Evolutionary conservation across 2,113 vertebrate genomes (phyloP), one percentile per base, ranked within the genome.

Genomic region (Engraulis encrasicolus): DNA sequence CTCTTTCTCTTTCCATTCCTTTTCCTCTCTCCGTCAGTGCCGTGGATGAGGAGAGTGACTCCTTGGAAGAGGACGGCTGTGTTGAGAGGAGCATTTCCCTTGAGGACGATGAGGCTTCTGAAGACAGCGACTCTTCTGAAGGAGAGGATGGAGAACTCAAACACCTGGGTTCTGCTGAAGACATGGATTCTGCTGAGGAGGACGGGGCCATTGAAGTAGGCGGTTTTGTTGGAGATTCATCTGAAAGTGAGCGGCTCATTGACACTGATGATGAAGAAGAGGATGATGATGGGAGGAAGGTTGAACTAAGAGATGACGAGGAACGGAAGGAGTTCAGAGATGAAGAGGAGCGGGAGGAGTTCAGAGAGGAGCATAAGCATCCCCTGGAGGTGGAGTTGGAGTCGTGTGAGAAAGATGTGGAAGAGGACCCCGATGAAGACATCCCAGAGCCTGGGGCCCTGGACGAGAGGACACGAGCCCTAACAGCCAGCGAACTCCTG

Each of bases 401-500:
- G 12, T 61, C 12, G 18, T 23, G 11, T 40, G 77, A 83, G n/a
- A 48, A 77, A 23, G 19, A 4, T 23, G 5, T 4, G 23, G 19
- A 58, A 38, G 5, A 34, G 31, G 79, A 31, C 4, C 79, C 71
- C 52, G 80, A 78, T 71, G 79, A 91, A 0, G 85, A 93, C 82
- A 83, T 52, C n/a, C 15, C 89, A 79, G 66, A 88, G 45, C 85
- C 87, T 78, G 89, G 85, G 66, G 78, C 86, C 6, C 80, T 93
- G 49, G 93, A 83, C 86, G 86, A 93, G 83, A 82, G 93, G 84
- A 92, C 90, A 6, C 91, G 91, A 83, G 83, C 83, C 14, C 86
- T 95, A 50, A 92, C 94, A 31, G 95, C 94, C 86, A 94, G 94
- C 1, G 92, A 95, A 81, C 87, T 94, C 61, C 89, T 94, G 61